These are phyloP conservation scores for Sabellastarte sp. DNA, from an alignment of 2,888 invertebrate species.

Conservation along the genomic window DNA sequence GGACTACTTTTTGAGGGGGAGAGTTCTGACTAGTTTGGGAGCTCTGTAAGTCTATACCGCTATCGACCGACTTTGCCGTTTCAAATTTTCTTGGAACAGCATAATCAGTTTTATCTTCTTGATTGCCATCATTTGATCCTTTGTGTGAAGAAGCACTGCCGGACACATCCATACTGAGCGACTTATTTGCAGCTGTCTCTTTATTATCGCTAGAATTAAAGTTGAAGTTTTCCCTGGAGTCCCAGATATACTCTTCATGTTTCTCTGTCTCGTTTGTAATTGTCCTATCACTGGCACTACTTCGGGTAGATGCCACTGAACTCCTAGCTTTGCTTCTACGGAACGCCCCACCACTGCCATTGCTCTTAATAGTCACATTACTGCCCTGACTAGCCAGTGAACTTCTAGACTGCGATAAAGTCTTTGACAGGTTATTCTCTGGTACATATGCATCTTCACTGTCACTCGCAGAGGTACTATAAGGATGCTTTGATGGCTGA, in stretches of 20 bases:
- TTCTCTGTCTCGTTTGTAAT: conserved; percentile 11
- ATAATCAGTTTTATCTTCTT: background rate
- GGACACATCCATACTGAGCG: background rate
- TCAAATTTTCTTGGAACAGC: background rate
- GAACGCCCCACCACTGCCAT: conserved; percentile 11
- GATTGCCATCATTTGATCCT: no score
- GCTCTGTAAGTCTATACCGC: background rate
- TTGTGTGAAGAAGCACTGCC: no score
- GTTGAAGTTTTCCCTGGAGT: background rate
- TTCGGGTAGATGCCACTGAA: conserved; percentile 17
- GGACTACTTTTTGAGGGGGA: background rate
- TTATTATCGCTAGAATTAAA: background rate
- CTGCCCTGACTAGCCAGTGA: conserved; percentile 19
- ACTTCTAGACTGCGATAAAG: conserved; percentile 4
- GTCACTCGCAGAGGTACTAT: conserved; percentile 24
- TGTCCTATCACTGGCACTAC: conserved; percentile 23
- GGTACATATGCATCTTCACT: conserved; percentile 18
- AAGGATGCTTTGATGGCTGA: background rate
- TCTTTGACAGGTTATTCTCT: conserved; percentile 10
- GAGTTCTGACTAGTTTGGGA: background rate
- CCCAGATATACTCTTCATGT: background rate
- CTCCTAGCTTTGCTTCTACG: conserved; percentile 11
- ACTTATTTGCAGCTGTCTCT: background rate
- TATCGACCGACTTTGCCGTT: background rate
- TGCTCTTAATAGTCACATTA: conserved; percentile 20